phyloP scores from a whole-genome alignment of 2,797 vertebrate genomes.

The Adelosebastes latens region DNA sequence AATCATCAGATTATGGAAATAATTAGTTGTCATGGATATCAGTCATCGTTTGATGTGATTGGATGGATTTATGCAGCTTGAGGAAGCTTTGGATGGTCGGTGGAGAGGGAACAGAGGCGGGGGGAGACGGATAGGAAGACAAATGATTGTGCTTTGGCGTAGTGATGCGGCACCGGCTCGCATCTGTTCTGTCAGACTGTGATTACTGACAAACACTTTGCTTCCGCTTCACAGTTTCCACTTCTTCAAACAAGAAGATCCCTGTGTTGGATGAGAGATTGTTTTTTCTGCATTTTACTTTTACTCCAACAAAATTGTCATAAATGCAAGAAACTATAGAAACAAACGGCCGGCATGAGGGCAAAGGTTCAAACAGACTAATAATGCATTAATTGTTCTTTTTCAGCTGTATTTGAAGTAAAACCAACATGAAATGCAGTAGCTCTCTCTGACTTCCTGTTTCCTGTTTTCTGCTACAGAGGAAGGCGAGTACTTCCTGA shows the following conservation, averaged over 20 bases:
- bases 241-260: background rate
- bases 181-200: constrained; percentile 62
- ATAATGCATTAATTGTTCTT: background rate
- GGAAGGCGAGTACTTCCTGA: constrained; percentile 95
- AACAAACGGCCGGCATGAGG: constrained; percentile 54
- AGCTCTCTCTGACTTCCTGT: constrained; percentile 66
- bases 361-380: constrained; percentile 38
- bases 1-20: constrained; percentile 71
- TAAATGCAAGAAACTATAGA: background rate
- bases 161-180: constrained; percentile 21
- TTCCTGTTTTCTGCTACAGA: constrained; percentile 80
- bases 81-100: constrained; percentile 4
- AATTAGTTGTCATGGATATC: constrained; percentile 68
- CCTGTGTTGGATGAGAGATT: background rate
- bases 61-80: constrained; percentile 49
- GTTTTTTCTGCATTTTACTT: background rate
- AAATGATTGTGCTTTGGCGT: constrained; percentile 20
- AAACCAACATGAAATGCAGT: background rate
- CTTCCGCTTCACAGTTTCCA: constrained; percentile 46
- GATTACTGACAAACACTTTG: constrained; percentile 44
- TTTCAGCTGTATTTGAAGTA: constrained; percentile 1
- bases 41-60: constrained; percentile 50
- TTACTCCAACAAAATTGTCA: background rate
- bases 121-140: background rate
- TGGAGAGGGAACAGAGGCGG: background rate